Conservation (phyloP, 2,888 invertebrate genomes). For the Drosophila kambysellisi region DNA sequence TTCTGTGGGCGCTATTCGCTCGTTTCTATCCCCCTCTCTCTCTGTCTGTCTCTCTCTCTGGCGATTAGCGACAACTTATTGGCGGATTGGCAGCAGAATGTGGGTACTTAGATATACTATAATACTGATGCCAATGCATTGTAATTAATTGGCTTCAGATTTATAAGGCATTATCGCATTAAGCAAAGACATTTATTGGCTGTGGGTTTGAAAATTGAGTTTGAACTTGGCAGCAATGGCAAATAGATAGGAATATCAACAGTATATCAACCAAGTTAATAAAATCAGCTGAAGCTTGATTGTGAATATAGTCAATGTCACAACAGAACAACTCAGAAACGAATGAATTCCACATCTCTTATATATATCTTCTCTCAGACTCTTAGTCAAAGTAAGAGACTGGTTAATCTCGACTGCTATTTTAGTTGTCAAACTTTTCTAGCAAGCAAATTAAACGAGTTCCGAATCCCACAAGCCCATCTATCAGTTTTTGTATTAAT, state of each 20-base stretch:
- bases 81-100: constrained; percentile 51
- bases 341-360: neutral
- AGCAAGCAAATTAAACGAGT: neutral
- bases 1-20: constrained; percentile 65
- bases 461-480: neutral
- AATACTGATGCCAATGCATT: constrained; percentile 19
- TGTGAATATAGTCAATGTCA: neutral
- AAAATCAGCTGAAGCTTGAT: constrained; percentile 14
- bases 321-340: no score
- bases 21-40: constrained; percentile 13
- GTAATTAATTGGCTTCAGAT: constrained; percentile 72
- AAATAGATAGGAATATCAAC: constrained; percentile 10
- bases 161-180: constrained; percentile 64
- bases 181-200: constrained; percentile 49
- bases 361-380: neutral
- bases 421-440: neutral
- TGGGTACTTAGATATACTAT: constrained; percentile 50
- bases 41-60: constrained; percentile 11
- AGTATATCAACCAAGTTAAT: constrained; percentile 26
- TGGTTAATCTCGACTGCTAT: neutral
- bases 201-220: constrained; percentile 14
- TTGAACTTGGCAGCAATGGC: constrained; percentile 12
- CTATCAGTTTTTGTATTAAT: constrained; percentile 44
- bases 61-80: constrained; percentile 73
- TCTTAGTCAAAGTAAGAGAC: neutral